Evolutionary conservation across 35 echinoderm and acorn worm genomes (phyloP).

Genomic region (Heliocidaris tuberculata): DNA sequence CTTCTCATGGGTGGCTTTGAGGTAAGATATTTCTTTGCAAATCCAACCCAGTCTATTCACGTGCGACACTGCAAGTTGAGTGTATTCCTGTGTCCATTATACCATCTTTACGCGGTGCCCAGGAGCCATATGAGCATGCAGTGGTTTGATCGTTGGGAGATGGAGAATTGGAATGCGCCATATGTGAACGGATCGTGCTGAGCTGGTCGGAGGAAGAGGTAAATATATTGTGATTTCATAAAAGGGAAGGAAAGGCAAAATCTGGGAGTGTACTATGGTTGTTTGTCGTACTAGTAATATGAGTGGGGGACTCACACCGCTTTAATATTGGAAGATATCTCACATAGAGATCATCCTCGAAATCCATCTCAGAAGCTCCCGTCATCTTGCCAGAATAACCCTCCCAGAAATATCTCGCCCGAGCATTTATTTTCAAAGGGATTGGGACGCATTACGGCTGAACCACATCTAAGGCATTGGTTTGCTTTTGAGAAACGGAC

Average conservation of each 20-base stretch:
- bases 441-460: not conserved
- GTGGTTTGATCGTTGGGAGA: not conserved
- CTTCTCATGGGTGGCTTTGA: not conserved
- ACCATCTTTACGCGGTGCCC: not conserved
- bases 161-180: not conserved
- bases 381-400: slow-evolving; percentile 15
- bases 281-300: slow-evolving; percentile 17
- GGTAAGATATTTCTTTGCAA: not conserved
- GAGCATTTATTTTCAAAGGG: slow-evolving; percentile 28
- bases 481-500: not conserved
- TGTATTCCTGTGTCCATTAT: not conserved
- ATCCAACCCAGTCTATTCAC: not conserved
- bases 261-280: slow-evolving; percentile 21
- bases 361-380: not conserved
- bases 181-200: not conserved
- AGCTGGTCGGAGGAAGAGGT: not conserved
- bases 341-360: not conserved
- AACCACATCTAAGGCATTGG: slow-evolving; percentile 8
- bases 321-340: not conserved
- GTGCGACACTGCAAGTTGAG: not conserved
- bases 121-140: not conserved
- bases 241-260: not conserved
- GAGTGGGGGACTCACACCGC: not conserved
- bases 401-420: slow-evolving; percentile 2
- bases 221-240: not conserved